Percentiles rank a stretch among this genome's conserved stretches.
Conservation (phyloP, 2,888 invertebrate species). For the Anthrax anthrax region DNA sequence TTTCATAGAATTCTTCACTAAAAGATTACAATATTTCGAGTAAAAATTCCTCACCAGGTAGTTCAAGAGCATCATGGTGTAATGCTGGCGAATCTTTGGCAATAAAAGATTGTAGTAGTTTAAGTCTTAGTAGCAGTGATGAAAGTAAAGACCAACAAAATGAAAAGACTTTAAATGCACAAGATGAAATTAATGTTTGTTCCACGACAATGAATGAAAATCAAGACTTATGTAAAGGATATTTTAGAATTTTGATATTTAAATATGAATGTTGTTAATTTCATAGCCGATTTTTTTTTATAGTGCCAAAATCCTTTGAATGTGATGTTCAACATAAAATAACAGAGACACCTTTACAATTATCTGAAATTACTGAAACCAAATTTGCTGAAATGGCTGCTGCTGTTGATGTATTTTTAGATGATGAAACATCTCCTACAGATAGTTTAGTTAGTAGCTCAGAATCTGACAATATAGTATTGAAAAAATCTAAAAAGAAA, state of each 20-base stretch:
- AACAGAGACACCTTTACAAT: conserved; percentile 20
- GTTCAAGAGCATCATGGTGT: conserved; percentile 32
- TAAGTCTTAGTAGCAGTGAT: conserved; percentile 40
- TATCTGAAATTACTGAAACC: conserved; percentile 26
- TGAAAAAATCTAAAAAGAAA: conserved; percentile 23
- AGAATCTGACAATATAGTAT: conserved; percentile 24
- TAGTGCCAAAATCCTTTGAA: conserved; percentile 6
- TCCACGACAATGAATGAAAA: conserved; percentile 10
- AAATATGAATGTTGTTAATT: too few relatives aligned
- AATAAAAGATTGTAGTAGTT: conserved; percentile 38
- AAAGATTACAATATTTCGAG: conserved; percentile 21
- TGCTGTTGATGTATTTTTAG: conserved; percentile 52
- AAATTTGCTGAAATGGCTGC: conserved; percentile 62
- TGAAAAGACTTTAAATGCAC: conserved; percentile 6
- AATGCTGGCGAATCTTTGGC: conserved; percentile 53
- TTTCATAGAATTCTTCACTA: conserved; percentile 10
- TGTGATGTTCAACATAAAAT: conserved; percentile 10
- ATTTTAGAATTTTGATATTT: too few relatives aligned
- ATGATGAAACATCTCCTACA: conserved; percentile 73
- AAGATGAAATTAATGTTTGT: conserved; percentile 10
- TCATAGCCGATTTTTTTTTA: background rate
- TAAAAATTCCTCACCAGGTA: conserved; percentile 25
- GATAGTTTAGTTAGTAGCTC: conserved; percentile 51
- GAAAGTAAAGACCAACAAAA: conserved; percentile 29
- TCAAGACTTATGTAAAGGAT: conserved; percentile 10